Percentiles rank a stretch among this genome's conserved stretches.
Evolutionary conservation across 92 coral and sea anemone species (phyloP).

Genomic region (Epizoanthus illoricatus): DNA sequence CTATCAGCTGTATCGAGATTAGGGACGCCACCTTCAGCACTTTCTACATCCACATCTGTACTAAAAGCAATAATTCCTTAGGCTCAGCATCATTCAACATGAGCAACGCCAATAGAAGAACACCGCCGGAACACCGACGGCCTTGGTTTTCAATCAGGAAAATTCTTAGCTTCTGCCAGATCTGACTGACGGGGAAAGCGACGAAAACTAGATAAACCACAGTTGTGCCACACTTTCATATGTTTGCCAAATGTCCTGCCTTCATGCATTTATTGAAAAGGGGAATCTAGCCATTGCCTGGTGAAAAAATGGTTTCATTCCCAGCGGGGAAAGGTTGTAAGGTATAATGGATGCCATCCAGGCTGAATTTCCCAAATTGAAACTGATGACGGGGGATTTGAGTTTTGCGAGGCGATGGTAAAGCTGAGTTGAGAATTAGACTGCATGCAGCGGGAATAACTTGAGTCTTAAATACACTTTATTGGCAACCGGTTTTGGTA

Average conservation of each 20-base stretch:
- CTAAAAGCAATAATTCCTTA: no score
- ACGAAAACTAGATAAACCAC: conserved; percentile 5
- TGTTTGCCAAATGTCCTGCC: conserved; percentile 29
- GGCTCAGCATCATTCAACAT: no score
- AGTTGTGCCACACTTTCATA: conserved; percentile 27
- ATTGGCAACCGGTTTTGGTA: no score
- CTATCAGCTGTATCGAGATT: no score
- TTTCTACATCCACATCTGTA: no score
- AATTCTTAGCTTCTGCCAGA: not conserved
- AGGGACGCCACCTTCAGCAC: no score
- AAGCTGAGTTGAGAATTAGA: no score
- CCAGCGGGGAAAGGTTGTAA: conserved; percentile 13
- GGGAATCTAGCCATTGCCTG: conserved; percentile 30
- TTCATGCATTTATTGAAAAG: conserved; percentile 18
- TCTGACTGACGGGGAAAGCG: not conserved
- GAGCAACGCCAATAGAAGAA: conserved; percentile 16
- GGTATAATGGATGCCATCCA: conserved; percentile 14
- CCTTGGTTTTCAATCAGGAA: conserved; percentile 2
- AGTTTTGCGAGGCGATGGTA: conserved; percentile 27
- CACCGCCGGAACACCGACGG: no score
- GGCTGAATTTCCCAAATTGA: conserved; percentile 19
- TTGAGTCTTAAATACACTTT: no score
- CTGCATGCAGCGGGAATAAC: no score
- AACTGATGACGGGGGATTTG: conserved; percentile 27
- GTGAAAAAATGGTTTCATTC: conserved; percentile 25